A percentile compares a stretch with the other conserved stretches of the same genome.
These are phyloP conservation scores for Phaethornis superciliosus DNA, from an alignment of 2,113 vertebrate genomes.

Conservation along the genomic window DNA sequence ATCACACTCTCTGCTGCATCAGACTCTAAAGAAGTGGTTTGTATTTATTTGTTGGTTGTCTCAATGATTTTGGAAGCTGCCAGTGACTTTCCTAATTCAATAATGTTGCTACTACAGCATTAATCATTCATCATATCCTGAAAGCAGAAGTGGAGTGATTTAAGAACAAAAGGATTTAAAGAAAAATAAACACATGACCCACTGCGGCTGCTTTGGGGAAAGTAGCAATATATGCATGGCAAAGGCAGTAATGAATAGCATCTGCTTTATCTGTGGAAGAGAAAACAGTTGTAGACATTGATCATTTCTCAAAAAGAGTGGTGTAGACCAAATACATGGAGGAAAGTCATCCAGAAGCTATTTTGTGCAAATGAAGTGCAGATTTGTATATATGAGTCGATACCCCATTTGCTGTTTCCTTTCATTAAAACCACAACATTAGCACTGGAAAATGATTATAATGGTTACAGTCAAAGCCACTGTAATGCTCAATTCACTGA, in stretches of 20 bases:
- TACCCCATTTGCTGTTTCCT: constrained; percentile 80
- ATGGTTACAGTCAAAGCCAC: constrained; percentile 87
- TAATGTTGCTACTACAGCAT: constrained; percentile 41
- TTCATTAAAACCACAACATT: constrained; percentile 83
- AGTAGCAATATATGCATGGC: constrained; percentile 67
- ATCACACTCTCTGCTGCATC: background rate
- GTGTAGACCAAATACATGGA: constrained; percentile 74
- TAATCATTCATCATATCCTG: constrained; percentile 63
- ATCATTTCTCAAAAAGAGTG: constrained; percentile 81
- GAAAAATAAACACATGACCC: constrained; percentile 67
- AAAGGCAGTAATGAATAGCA: constrained; percentile 85
- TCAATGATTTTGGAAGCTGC: constrained; percentile 45
- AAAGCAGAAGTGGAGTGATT: constrained; percentile 57
- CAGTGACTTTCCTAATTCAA: constrained; percentile 53
- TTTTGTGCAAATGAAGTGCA: constrained; percentile 87
- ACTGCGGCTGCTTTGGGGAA: constrained; percentile 61
- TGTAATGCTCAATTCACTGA: constrained; percentile 74
- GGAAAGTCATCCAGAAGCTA: constrained; percentile 77
- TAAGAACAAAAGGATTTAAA: constrained; percentile 69
- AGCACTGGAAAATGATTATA: constrained; percentile 80
- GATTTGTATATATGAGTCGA: constrained; percentile 79
- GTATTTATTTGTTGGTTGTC: constrained; percentile 59
- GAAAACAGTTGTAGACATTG: constrained; percentile 78
- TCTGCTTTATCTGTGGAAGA: constrained; percentile 83
- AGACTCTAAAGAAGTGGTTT: constrained; percentile 8